phyloP scores from a whole-genome alignment of 2,113 vertebrate species.

The Rhabdornis inornatus region DNA sequence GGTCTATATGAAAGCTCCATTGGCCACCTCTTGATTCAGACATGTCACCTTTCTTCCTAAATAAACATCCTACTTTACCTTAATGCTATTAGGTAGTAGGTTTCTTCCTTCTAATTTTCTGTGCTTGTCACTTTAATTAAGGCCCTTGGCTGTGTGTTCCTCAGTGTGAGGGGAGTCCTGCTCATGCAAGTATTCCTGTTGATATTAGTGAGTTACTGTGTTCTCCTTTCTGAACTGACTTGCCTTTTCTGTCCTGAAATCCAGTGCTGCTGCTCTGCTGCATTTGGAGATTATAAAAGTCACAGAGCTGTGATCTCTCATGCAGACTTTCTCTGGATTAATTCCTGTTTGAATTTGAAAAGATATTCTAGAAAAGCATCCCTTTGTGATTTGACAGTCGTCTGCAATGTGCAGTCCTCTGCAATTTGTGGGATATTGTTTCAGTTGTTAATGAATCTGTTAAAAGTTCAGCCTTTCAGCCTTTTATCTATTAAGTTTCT shows the following conservation, averaged over 20 bases:
- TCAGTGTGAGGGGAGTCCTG: background rate
- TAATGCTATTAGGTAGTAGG: background rate
- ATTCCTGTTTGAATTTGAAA: conserved; percentile 31
- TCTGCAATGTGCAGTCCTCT: background rate
- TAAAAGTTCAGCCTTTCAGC: background rate
- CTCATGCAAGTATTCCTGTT: background rate
- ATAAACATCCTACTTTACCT: background rate
- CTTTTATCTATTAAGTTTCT: background rate
- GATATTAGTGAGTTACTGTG: background rate
- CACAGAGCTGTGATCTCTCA: background rate
- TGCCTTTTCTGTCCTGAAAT: conserved; percentile 3
- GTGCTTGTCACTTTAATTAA: background rate
- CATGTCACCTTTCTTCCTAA: background rate
- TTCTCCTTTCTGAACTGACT: background rate
- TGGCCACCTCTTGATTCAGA: background rate
- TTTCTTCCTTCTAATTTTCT: background rate
- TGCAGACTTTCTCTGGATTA: conserved; percentile 25
- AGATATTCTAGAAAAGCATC: conserved; percentile 12
- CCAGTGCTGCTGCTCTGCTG: background rate
- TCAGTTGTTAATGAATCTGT: conserved; percentile 27
- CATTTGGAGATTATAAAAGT: conserved; percentile 1
- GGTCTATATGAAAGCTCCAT: background rate
- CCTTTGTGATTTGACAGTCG: background rate
- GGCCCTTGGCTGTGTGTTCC: background rate
- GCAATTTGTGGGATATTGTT: background rate